Base-by-base conservation (phyloP, 1,140 invertebrate species). In the Panulirus ornatus region DNA sequence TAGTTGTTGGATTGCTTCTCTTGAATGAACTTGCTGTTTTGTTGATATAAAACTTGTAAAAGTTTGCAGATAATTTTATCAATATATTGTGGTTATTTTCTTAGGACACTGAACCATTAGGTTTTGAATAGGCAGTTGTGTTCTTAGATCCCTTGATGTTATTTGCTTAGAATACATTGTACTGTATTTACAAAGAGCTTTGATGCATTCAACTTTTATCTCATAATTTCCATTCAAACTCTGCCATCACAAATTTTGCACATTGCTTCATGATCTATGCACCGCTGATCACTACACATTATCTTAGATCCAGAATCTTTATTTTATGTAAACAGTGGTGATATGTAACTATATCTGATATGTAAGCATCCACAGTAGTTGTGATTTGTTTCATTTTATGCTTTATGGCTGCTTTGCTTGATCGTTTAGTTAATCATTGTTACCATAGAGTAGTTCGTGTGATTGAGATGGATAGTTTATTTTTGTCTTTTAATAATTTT, bases 381-480 rank as follows among this genome's bases (percentile, higher is more conserved):
- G 40, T 40, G 16, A 75, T 40, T 3, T 75, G 36, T 9, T 22
- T 54, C 71, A 16, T 75, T 42, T 36, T 42, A 40, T 75, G 71
- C 36, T 75, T 30, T 42, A 38, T 19, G 40, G 71, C 71, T 75
- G 71, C 71, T 40, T 75, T 40, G 71, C 71, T 75, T 75, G 71
- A 6, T 75, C 3, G 22, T 75, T 75, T 8, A 40, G 36, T 75
- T 75, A 22, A 38, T 75, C 71, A 30, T 27, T 66, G 58, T 66
- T 30, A 30, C 3, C 30, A 22, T 58, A 0, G 3, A 58, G 58
- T 75, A 75, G 36, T 75, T 42, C 36, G 71, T 75, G 71, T 40
- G 71, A 22, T 11, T 75, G 71, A 40, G 71, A 75, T 0, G 8
- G 71, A 34, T 3, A 3, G 2, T 5, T 5, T 75, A 75, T 38